A percentile compares a stretch with the other conserved stretches of the same genome.
These are phyloP conservation scores for Corythoichthys intestinalis DNA, from an alignment of 2,113 vertebrate species.

Conservation along the genomic window DNA sequence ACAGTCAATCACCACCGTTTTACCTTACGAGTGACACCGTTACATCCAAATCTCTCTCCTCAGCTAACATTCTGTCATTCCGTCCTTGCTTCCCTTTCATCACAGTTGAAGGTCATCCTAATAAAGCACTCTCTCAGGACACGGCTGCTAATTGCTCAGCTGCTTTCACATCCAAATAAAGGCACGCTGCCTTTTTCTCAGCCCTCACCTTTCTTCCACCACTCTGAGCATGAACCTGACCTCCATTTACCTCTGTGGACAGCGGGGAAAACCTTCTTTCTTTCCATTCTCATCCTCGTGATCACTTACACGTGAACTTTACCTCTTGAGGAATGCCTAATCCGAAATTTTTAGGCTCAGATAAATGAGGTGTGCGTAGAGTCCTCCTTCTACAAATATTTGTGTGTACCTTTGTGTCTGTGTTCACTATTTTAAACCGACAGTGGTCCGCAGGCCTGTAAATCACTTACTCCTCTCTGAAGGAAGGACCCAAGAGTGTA, in stretches of 20 bases:
- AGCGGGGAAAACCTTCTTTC: constrained; percentile 20
- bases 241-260: constrained; percentile 49
- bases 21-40: constrained; percentile 30
- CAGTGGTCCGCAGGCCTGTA: constrained; percentile 68
- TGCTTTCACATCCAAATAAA: constrained; percentile 69
- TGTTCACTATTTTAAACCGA: constrained; percentile 61
- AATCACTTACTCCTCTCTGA: constrained; percentile 74
- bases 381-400: constrained; percentile 70
- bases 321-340: constrained; percentile 58
- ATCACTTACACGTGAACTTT: constrained; percentile 23
- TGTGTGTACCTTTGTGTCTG: constrained; percentile 62
- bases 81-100: not conserved
- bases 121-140: constrained; percentile 66
- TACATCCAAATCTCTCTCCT: constrained; percentile 37
- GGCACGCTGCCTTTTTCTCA: constrained; percentile 49
- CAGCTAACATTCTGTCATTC: not conserved
- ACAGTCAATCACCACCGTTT: constrained; percentile 8
- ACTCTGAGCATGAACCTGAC: constrained; percentile 63
- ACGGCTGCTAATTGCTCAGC: constrained; percentile 67
- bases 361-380: constrained; percentile 70
- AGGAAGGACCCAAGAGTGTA: constrained; percentile 68
- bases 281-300: constrained; percentile 32
- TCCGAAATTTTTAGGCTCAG: constrained; percentile 54
- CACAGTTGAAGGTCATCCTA: constrained; percentile 69
- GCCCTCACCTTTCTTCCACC: constrained; percentile 60